Conservation (phyloP, 30 jellyfish, hydroid and myxozoan genomes). For the Turritopsis rubra region DNA sequence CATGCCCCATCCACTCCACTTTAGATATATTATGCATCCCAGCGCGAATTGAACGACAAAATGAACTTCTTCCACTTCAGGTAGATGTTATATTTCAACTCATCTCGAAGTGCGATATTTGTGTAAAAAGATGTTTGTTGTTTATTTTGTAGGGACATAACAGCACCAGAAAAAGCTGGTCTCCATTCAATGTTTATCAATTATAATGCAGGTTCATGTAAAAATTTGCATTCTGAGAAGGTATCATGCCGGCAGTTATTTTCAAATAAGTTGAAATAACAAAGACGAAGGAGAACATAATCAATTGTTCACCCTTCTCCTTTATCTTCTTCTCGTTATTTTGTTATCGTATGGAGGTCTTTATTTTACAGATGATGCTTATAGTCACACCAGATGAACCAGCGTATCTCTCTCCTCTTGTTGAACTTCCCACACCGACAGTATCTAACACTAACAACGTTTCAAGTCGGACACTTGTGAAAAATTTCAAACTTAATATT, state of each 20-base stretch:
- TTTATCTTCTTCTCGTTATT: background rate
- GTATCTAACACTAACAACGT: conserved; percentile 43
- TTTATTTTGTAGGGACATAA: conserved; percentile 28
- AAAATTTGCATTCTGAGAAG: background rate
- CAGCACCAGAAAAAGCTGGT: conserved; percentile 52
- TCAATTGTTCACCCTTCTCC: too few species aligned
- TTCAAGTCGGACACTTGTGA: conserved; percentile 41
- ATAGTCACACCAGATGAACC: conserved; percentile 38
- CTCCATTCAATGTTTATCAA: conserved; percentile 23
- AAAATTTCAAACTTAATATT: conserved; percentile 29
- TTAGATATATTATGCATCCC: conserved; percentile 3
- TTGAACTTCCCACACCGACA: conserved; percentile 48
- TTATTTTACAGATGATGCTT: conserved; percentile 30
- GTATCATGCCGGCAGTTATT: background rate
- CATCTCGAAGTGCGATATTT: too few species aligned
- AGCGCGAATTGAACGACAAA: conserved; percentile 20
- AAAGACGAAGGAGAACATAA: too few species aligned
- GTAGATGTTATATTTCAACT: conserved; percentile 18
- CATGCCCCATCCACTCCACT: background rate
- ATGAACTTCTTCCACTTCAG: conserved; percentile 36
- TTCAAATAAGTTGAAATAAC: background rate
- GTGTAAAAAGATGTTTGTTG: background rate
- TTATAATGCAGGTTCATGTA: background rate
- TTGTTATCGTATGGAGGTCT: background rate
- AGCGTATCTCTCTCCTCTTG: conserved; percentile 38